These are phyloP conservation scores for Dermolepida albohirtum DNA, from an alignment of 2,888 invertebrate genomes.

Conservation along the genomic window DNA sequence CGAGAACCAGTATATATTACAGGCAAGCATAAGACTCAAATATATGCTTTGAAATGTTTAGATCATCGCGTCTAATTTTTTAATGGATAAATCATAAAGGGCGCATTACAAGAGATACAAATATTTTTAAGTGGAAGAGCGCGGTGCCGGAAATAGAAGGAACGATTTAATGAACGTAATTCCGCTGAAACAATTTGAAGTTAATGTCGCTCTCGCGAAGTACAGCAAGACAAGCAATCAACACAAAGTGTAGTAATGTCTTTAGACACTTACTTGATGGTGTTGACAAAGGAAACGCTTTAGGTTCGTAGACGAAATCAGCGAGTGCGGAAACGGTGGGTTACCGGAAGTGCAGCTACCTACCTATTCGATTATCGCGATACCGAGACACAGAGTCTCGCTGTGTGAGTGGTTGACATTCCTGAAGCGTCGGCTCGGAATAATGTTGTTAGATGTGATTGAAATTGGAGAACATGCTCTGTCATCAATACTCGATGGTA, in stretches of 20 bases:
- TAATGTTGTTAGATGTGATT: slow-evolving; percentile 18
- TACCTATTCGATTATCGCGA: slow-evolving; percentile 8
- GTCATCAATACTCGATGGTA: slow-evolving; percentile 19
- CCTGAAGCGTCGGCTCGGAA: slow-evolving; percentile 15
- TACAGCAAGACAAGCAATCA: slow-evolving; percentile 51
- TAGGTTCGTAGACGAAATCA: not conserved
- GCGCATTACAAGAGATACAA: no score
- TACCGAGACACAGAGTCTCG: no score
- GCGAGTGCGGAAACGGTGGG: no score
- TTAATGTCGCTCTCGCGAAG: slow-evolving; percentile 42
- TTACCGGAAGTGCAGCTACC: slow-evolving; percentile 3
- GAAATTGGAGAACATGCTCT: slow-evolving; percentile 29
- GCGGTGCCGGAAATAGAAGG: not conserved
- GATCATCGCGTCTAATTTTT: no score
- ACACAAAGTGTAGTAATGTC: slow-evolving; percentile 53
- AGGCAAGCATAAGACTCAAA: no score
- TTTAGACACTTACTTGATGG: slow-evolving; percentile 48
- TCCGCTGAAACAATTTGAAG: slow-evolving; percentile 51
- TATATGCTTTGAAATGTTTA: no score
- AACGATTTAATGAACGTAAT: slow-evolving; percentile 21
- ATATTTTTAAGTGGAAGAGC: not conserved
- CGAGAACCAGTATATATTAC: no score
- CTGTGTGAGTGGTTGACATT: slow-evolving; percentile 6
- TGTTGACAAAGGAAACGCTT: slow-evolving; percentile 47
- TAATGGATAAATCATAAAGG: no score